A percentile compares a stretch with the other conserved stretches of the same genome.
Conservation (phyloP, 2,797 vertebrate genomes). For the Aldrovandia affinis region DNA sequence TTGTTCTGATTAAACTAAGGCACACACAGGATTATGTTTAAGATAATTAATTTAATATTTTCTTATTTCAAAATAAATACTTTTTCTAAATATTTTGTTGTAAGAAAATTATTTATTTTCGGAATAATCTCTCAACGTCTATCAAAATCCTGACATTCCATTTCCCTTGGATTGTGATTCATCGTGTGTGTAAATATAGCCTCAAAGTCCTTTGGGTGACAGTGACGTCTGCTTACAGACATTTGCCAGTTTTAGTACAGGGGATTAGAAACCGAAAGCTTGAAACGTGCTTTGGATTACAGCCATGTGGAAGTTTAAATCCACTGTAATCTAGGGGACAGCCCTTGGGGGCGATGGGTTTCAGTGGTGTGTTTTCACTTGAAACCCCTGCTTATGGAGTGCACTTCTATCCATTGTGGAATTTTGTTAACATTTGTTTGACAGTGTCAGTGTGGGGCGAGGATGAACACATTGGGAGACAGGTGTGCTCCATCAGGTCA, state of each 20-base stretch:
- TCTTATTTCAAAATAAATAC: neutral
- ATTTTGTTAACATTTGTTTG: conserved; percentile 9
- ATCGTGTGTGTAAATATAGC: neutral
- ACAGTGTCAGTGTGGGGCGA: conserved; percentile 33
- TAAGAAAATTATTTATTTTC: too few relatives aligned
- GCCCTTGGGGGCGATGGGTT: neutral
- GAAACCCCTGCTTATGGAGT: neutral
- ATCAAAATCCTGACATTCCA: neutral
- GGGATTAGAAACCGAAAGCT: neutral
- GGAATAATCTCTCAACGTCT: too few relatives aligned
- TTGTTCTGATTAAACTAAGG: neutral
- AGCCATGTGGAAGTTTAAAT: neutral
- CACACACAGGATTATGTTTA: neutral
- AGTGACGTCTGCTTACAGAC: neutral
- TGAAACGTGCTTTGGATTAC: neutral
- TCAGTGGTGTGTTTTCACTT: neutral
- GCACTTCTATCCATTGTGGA: neutral
- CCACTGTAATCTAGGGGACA: neutral
- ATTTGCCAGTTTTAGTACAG: neutral
- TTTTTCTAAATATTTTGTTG: neutral
- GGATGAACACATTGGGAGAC: conserved; percentile 42
- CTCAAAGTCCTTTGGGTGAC: neutral
- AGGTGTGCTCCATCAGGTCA: conserved; percentile 65
- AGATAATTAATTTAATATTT: neutral
- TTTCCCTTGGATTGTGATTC: neutral